Conservation (phyloP, 30 jellyfish, hydroid and myxozoan species). For the Aurelia sp. region DNA sequence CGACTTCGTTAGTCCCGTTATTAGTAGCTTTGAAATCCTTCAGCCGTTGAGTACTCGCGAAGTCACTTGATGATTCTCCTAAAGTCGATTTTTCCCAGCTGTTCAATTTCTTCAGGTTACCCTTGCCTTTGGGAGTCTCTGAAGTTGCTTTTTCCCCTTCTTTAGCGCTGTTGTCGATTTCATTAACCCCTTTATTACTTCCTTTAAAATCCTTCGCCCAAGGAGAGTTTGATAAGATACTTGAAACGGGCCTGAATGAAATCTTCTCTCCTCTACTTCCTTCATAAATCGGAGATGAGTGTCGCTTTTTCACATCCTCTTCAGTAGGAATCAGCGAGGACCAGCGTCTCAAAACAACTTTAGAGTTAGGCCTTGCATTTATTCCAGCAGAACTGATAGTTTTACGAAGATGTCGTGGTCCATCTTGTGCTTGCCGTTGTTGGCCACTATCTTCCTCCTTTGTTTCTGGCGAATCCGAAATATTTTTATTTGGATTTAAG, state of each 20-base stretch:
- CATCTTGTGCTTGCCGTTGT: not conserved
- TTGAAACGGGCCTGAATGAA: constrained; percentile 71
- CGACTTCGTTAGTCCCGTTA: constrained; percentile 21
- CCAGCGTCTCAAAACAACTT: constrained; percentile 73
- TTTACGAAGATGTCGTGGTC: constrained; percentile 27
- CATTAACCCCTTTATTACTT: constrained; percentile 7
- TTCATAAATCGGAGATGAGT: constrained; percentile 32
- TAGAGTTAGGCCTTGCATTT: constrained; percentile 30
- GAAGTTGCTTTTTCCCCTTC: not conserved
- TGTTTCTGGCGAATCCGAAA: constrained; percentile 23
- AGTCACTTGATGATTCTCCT: constrained; percentile 38
- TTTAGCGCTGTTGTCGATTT: constrained; percentile 5
- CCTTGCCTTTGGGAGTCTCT: no score
- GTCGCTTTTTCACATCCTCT: constrained; percentile 42
- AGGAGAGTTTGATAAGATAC: constrained; percentile 67
- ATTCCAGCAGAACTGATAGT: constrained; percentile 55
- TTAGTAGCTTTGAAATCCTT: constrained; percentile 27
- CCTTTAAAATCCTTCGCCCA: constrained; percentile 70
- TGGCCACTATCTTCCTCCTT: not conserved
- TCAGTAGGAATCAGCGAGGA: constrained; percentile 26
- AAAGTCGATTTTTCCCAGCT: no score
- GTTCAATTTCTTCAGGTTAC: no score
- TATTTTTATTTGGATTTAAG: constrained; percentile 24
- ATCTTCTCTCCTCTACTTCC: constrained; percentile 54
- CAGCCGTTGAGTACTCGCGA: constrained; percentile 70